phyloP scores from a whole-genome alignment of 2,113 vertebrate species.

The Perccottus glenii region DNA sequence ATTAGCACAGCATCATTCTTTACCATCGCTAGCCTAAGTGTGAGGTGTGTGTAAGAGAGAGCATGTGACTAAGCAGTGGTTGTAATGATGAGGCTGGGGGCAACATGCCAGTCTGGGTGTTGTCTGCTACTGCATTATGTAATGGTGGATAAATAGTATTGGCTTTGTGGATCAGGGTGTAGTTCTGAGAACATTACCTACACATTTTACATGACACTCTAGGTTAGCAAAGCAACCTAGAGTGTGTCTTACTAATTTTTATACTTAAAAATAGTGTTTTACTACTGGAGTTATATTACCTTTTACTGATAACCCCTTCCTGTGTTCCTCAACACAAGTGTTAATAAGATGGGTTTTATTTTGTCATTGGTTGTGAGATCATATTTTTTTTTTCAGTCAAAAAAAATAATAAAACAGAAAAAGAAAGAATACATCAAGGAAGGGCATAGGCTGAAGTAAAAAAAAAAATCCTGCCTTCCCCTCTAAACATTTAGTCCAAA shows the following conservation, averaged over 20 bases:
- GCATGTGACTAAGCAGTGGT: conserved; percentile 31
- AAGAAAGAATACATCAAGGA: too few species aligned
- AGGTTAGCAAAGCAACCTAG: background rate
- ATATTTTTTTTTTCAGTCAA: too few species aligned
- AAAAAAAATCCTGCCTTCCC: too few species aligned
- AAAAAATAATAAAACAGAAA: too few species aligned
- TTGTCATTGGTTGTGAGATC: too few species aligned
- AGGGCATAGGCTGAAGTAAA: too few species aligned
- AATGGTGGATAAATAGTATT: conserved; percentile 1
- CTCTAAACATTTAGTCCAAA: too few species aligned
- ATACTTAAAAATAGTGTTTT: background rate
- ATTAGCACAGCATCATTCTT: conserved; percentile 52
- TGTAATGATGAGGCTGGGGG: conserved; percentile 17
- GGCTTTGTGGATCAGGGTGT: conserved; percentile 1
- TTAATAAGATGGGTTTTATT: too few species aligned
- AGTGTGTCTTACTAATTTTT: background rate
- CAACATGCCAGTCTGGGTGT: conserved; percentile 1
- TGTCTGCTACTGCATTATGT: conserved; percentile 1
- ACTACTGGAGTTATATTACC: too few species aligned
- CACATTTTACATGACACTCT: background rate
- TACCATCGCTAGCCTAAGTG: conserved; percentile 39
- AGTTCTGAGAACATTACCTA: conserved; percentile 5
- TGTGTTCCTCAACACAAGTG: too few species aligned
- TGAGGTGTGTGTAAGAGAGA: conserved; percentile 6
- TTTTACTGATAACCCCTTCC: too few species aligned